Conservation (phyloP, 1,140 invertebrate genomes). For the Grapholita molesta region DNA sequence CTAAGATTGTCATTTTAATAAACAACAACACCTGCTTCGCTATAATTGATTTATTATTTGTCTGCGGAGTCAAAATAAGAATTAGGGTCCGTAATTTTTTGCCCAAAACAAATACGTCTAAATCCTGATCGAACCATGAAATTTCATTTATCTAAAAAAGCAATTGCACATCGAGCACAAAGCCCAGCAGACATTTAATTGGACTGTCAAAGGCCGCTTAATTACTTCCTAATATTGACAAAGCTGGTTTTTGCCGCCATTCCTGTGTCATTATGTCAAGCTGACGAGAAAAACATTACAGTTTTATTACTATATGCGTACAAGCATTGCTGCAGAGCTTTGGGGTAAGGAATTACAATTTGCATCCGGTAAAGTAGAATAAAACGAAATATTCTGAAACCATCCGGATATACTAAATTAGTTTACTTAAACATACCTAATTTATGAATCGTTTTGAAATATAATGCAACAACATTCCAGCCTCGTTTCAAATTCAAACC, state of each 20-base stretch:
- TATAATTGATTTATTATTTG: background rate
- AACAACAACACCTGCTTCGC: too few relatives aligned
- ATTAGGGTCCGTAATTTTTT: background rate
- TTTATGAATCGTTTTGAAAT: too few relatives aligned
- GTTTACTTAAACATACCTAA: too few relatives aligned
- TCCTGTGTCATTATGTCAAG: slow-evolving; percentile 46
- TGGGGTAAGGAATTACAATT: too few relatives aligned
- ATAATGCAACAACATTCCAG: too few relatives aligned
- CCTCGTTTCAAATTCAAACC: too few relatives aligned
- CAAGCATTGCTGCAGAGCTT: slow-evolving; percentile 17
- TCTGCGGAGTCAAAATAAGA: background rate
- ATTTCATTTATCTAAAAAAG: slow-evolving; percentile 25
- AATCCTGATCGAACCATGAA: slow-evolving; percentile 2
- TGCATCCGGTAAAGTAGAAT: too few relatives aligned
- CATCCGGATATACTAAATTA: too few relatives aligned
- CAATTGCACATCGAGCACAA: slow-evolving; percentile 33
- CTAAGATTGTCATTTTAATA: too few relatives aligned
- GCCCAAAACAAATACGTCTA: background rate
- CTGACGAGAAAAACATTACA: slow-evolving; percentile 33
- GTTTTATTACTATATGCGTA: slow-evolving; percentile 22
- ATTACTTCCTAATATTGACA: slow-evolving; percentile 73
- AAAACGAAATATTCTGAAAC: too few relatives aligned
- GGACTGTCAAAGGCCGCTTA: slow-evolving; percentile 50
- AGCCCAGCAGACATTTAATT: slow-evolving; percentile 51
- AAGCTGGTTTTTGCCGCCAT: slow-evolving; percentile 48